Evolutionary conservation across 92 coral and sea anemone species (phyloP).

Genomic region (Blastomussa wellsi): DNA sequence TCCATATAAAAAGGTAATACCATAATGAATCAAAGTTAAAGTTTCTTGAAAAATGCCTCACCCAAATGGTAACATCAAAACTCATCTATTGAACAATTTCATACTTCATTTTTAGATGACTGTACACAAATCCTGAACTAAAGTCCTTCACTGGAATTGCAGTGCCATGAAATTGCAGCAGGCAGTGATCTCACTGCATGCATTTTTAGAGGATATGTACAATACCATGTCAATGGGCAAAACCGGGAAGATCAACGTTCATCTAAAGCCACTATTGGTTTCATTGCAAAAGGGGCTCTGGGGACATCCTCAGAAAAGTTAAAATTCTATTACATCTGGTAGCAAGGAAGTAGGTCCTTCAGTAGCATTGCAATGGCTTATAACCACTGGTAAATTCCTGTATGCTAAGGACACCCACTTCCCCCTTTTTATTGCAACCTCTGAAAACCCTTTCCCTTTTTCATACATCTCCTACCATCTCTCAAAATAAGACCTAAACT

Average conservation of each 20-base stretch:
- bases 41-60: no score
- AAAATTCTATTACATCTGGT: neutral
- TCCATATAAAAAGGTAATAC: no score
- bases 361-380: no score
- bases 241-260: neutral
- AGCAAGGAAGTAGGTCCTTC: neutral
- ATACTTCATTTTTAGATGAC: conserved; percentile 15
- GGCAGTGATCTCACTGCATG: conserved; percentile 19
- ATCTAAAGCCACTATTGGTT: conserved; percentile 1
- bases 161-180: conserved; percentile 18
- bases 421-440: no score
- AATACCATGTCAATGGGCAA: neutral
- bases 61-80: no score
- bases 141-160: conserved; percentile 9
- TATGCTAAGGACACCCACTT: no score
- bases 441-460: neutral
- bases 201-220: conserved; percentile 5
- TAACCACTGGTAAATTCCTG: no score
- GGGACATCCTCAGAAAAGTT: conserved; percentile 14
- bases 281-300: conserved; percentile 14
- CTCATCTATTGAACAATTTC: neutral
- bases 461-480: neutral
- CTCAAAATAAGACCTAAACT: neutral
- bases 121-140: conserved; percentile 8
- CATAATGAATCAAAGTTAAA: no score